Conservation (phyloP, 2,113 vertebrate genomes). For the Plecotus auritus region DNA sequence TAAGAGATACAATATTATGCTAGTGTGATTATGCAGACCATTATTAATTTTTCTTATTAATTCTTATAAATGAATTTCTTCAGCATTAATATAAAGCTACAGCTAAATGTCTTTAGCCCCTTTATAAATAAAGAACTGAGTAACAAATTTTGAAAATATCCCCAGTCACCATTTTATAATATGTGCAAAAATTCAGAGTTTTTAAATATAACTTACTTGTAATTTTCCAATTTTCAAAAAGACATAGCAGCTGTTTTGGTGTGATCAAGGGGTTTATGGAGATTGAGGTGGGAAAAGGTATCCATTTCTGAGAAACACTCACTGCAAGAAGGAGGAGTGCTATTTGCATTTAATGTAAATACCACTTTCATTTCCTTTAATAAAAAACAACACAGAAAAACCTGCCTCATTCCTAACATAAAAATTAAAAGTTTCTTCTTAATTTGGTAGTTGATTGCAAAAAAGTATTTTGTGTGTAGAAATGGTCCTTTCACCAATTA, state of each 20-base stretch:
- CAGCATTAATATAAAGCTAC: background rate
- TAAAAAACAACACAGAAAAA: background rate
- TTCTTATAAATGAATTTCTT: background rate
- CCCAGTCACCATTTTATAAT: background rate
- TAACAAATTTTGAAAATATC: background rate
- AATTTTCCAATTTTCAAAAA: slow-evolving; percentile 21
- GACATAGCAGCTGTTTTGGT: background rate
- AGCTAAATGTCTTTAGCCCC: background rate
- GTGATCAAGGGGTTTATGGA: background rate
- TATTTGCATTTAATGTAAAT: slow-evolving; percentile 37
- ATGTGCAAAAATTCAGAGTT: background rate
- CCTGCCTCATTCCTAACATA: slow-evolving; percentile 41
- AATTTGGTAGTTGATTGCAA: slow-evolving; percentile 68
- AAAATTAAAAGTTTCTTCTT: slow-evolving; percentile 73
- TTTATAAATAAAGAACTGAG: background rate
- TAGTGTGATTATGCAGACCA: background rate
- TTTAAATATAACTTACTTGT: background rate
- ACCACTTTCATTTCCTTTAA: slow-evolving; percentile 4
- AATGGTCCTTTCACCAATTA: slow-evolving; percentile 39
- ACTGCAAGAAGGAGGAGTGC: background rate
- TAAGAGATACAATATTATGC: background rate
- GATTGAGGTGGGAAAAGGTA: background rate
- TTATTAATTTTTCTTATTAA: background rate
- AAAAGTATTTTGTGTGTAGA: slow-evolving; percentile 56
- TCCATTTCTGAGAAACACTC: background rate